A percentile compares a stretch with the other conserved stretches of the same genome.
These are phyloP conservation scores for Pao palembangensis DNA, from an alignment of 2,113 vertebrate genomes.

Conservation along the genomic window DNA sequence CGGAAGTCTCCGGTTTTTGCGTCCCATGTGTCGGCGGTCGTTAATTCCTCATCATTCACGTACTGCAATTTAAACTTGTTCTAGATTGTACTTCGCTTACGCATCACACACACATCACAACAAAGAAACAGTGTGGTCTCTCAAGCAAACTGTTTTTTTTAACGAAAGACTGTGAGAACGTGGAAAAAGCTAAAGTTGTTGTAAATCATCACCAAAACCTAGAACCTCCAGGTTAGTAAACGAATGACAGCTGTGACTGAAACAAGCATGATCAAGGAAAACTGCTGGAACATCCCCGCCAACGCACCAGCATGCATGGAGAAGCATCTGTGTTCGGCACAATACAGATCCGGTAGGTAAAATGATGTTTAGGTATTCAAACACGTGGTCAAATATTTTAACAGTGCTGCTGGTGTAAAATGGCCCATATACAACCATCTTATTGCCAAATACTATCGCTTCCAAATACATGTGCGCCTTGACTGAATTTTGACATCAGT, in stretches of 20 bases:
- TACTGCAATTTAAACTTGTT: not conserved
- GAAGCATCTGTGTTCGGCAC: constrained; percentile 82
- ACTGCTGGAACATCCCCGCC: constrained; percentile 84
- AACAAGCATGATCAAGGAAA: constrained; percentile 75
- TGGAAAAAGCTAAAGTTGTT: constrained; percentile 1
- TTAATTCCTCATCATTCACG: constrained; percentile 49
- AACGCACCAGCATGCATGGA: constrained; percentile 94
- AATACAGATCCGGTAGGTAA: constrained; percentile 79
- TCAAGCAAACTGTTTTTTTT: not conserved
- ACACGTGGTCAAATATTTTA: constrained; percentile 29
- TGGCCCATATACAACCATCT: too few relatives aligned
- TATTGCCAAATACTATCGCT: too few relatives aligned
- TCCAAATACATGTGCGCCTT: too few relatives aligned
- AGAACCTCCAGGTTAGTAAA: not conserved
- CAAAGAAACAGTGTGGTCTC: not conserved
- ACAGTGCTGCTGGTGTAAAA: too few relatives aligned
- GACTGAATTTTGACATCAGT: too few relatives aligned
- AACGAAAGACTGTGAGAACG: constrained; percentile 1
- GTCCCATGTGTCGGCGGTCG: constrained; percentile 36
- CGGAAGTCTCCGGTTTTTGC: constrained; percentile 46
- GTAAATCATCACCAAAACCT: not conserved
- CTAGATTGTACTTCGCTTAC: too few relatives aligned
- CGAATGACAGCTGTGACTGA: constrained; percentile 56
- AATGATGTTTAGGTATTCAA: constrained; percentile 1
- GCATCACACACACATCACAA: not conserved